Base-by-base conservation (phyloP, 2,888 invertebrate genomes). In the Drosophila falleni region DNA sequence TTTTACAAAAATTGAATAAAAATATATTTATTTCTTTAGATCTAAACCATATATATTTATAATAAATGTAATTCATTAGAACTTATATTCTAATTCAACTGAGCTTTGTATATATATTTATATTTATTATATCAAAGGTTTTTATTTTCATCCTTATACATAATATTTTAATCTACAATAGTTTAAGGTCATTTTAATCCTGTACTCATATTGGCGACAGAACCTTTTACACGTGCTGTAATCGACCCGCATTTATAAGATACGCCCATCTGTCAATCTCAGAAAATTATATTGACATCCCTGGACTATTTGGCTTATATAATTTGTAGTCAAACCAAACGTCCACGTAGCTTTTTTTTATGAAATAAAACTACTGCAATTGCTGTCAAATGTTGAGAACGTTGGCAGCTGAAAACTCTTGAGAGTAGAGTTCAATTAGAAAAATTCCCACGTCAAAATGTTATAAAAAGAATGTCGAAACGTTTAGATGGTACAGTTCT, bases 241-340 rank as follows among this genome's bases (percentile, higher is more conserved):
- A 51, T 44, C 41, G 15, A 49, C 0, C 23, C 29, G 29, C 8
- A 26, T n/a, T 61, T 46, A 31, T 5, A n/a, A 5, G 39, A 3
- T 10, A 77, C 77, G 78, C 74, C 74, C 44, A 49, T 8, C 47
- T 66, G 74, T 77, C 72, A 74, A 53, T 71, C 65, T 53, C 1
- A 10, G 37, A 41, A 9, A 31, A 46, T 26, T 51, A 33, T 11
- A 19, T 11, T 10, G 0, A 37, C 39, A 53, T 47, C 56, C 41
- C 6, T 1, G 2, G 15, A 26, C n/a, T 55, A 9, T 39, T 42
- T 11, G 46, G 1, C 19, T 31, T 42, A 33, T 44, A n/a, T 42
- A 42, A 54, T 31, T 54, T 29, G 13, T n/a, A 13, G 26, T 5
- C 35, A 37, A 55, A 61, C 39, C 23, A 37, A 50, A 42, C 33